Percentiles rank a stretch among this genome's conserved stretches.
phyloP scores from a whole-genome alignment of 1,140 invertebrate genomes.

The Drepana arcuata region DNA sequence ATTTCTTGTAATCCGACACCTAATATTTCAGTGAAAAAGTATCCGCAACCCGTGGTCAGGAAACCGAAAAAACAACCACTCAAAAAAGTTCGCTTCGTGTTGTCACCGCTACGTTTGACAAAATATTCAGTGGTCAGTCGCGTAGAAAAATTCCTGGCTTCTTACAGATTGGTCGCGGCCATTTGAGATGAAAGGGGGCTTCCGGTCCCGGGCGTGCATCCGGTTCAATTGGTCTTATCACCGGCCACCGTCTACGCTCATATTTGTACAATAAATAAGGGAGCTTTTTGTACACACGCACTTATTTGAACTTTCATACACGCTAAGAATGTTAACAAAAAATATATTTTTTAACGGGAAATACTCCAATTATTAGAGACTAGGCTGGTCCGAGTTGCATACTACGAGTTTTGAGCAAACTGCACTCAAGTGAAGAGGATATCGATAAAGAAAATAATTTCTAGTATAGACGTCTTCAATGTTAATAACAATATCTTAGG shows the following conservation, averaged over 20 bases:
- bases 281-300: constrained; percentile 18
- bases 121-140: constrained; percentile 56
- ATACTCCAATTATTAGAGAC: constrained; percentile 7
- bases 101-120: constrained; percentile 36
- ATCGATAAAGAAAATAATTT: too few relatives aligned
- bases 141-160: constrained; percentile 59
- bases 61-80: constrained; percentile 27
- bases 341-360: constrained; percentile 27
- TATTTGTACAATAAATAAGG: not conserved
- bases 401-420: too few relatives aligned
- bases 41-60: constrained; percentile 10
- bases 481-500: too few relatives aligned
- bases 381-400: too few relatives aligned
- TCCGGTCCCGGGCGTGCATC: constrained; percentile 54
- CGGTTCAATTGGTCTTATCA: constrained; percentile 44
- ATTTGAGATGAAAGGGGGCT: constrained; percentile 61
- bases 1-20: too few relatives aligned
- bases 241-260: constrained; percentile 5
- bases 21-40: too few relatives aligned
- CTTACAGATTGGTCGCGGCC: constrained; percentile 57
- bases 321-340: constrained; percentile 26
- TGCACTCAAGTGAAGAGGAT: too few relatives aligned
- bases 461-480: too few relatives aligned
- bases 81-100: constrained; percentile 48
- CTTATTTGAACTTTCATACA: constrained; percentile 16